Conservation (phyloP, 1,140 invertebrate species). For the Papilio dardanus region DNA sequence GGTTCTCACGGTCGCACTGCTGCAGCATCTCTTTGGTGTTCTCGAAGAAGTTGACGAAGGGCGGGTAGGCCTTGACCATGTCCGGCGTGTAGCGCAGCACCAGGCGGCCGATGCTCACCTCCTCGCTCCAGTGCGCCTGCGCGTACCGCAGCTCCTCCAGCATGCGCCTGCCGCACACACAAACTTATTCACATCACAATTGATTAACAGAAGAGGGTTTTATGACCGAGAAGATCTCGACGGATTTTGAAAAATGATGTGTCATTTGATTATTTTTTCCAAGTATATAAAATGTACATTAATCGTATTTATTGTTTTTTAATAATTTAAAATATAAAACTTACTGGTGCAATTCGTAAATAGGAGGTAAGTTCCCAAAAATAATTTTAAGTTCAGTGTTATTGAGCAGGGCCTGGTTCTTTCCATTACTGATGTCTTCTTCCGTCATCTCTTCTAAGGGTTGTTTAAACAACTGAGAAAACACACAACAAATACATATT, state of each 20-base stretch:
- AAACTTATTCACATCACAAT: neutral
- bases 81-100: slow-evolving; percentile 92
- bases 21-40: slow-evolving; percentile 96
- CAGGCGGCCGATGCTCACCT: slow-evolving; percentile 93
- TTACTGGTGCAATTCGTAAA: slow-evolving; percentile 94
- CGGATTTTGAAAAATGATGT: no score
- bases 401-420: slow-evolving; percentile 89
- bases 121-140: slow-evolving; percentile 91
- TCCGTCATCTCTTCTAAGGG: slow-evolving; percentile 92
- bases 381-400: slow-evolving; percentile 97
- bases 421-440: slow-evolving; percentile 82
- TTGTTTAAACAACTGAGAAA: slow-evolving; percentile 93
- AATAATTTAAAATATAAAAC: slow-evolving; percentile 44
- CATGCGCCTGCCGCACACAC: slow-evolving; percentile 81
- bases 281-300: no score
- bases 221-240: no score
- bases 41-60: slow-evolving; percentile 99
- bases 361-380: slow-evolving; percentile 97
- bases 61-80: slow-evolving; percentile 96
- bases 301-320: no score
- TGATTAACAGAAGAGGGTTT: no score
- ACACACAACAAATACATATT: slow-evolving; percentile 39
- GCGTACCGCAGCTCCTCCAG: slow-evolving; percentile 89
- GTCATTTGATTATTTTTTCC: no score
- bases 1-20: slow-evolving; percentile 95